A percentile compares a stretch with the other conserved stretches of the same genome.
Conservation (phyloP, 2,113 vertebrate species). For the Promerops cafer region DNA sequence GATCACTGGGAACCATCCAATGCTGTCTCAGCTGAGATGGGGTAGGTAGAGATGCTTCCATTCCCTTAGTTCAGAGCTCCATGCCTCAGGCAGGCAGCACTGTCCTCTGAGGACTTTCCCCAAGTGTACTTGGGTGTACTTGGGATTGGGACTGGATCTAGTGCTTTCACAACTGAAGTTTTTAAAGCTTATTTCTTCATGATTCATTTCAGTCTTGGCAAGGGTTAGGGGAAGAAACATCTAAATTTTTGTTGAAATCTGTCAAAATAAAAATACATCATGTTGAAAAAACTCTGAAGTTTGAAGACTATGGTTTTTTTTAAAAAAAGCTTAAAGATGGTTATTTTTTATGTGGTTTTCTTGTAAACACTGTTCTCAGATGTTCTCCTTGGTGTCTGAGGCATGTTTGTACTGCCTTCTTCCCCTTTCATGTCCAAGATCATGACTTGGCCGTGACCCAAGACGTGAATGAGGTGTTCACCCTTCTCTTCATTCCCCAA, state of each 20-base stretch:
- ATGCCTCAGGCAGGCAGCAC: background rate
- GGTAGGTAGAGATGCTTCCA: fast-evolving
- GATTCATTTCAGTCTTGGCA: background rate
- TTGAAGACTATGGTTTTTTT: background rate
- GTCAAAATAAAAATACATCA: background rate
- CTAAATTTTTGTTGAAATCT: background rate
- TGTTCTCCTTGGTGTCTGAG: background rate
- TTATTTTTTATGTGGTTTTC: background rate
- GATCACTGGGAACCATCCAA: background rate
- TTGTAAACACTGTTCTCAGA: background rate
- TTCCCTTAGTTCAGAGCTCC: background rate
- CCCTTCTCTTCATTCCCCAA: background rate
- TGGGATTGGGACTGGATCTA: background rate
- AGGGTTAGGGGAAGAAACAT: background rate
- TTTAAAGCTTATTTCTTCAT: background rate
- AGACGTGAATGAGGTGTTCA: background rate
- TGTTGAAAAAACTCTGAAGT: background rate
- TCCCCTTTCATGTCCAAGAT: background rate
- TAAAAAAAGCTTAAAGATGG: background rate
- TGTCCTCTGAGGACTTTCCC: background rate
- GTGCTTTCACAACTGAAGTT: background rate
- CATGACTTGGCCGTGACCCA: background rate
- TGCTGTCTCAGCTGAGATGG: background rate
- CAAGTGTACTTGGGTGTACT: background rate
- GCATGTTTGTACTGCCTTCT: background rate